Base-by-base conservation (phyloP, 2,888 invertebrate species). In the Parelbella ahira region DNA sequence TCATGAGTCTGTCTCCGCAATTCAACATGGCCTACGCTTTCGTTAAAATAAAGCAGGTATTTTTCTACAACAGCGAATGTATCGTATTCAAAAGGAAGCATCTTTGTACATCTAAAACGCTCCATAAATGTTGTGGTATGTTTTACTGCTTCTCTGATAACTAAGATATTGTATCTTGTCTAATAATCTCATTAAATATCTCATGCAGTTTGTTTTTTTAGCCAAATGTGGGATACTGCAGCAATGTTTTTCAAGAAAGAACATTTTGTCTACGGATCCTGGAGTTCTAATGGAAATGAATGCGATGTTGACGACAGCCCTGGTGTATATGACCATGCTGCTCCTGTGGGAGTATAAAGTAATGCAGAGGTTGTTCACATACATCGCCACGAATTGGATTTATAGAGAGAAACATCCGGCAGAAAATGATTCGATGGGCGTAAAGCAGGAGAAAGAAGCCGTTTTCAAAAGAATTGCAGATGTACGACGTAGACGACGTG, bases 51-150 rank as follows among this genome's bases (percentile, higher is more conserved):
- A 72, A 68, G 33, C 55, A 68, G 39, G 74, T 76, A 43, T 81
- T 81, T 32, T 51, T 80, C 0, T 73, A 83, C 51, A 84, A 84
- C 48, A 77, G 67, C 53, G 83, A 84, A 51, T 84, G 84, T 24
- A 44, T 57, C 6, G 54, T 81, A 11, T 73, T 70, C 37, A 32
- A 60, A 21, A 47, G 45, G 1, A 63, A 68, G 34, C 61, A 73
- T 0, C 53, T 78, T 2, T 84, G 84, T 45, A 50, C 60, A 0
- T 43, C 50, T 0, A 72, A 70, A 34, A 60, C 51, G 3, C 51
- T 81, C 3, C 81, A 84, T 50, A 83, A 76, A 54, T 84, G 84
- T 45, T 84, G 84, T 39, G 42, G 84, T 84, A 51, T 15, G 15
- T 15, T 15, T 15, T 15, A 15, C 15, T n/a, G n/a, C n/a, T n/a